phyloP scores from a whole-genome alignment of 2,888 invertebrate species.

The Diadromus collaris region DNA sequence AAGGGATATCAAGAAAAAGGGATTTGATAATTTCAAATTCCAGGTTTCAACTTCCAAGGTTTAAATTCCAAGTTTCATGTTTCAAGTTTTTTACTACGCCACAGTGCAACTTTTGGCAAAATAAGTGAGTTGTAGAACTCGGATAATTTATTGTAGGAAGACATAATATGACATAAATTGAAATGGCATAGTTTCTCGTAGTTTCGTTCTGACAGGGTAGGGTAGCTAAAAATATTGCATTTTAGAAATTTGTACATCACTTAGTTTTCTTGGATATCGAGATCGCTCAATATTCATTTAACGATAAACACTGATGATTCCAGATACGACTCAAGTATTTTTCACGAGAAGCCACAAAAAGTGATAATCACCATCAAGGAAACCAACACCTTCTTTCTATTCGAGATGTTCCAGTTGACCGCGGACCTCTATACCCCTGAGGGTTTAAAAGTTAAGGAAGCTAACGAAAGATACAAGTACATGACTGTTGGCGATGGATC shows the following conservation, averaged over 20 bases:
- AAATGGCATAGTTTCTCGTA: too few relatives aligned
- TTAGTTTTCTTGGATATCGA: background rate
- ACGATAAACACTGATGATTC: background rate
- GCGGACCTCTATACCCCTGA: conserved; percentile 84
- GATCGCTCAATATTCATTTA: background rate
- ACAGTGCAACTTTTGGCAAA: too few relatives aligned
- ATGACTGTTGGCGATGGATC: conserved; percentile 86
- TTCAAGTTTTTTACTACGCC: too few relatives aligned
- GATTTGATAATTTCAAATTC: too few relatives aligned
- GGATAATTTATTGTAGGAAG: too few relatives aligned
- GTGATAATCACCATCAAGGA: conserved; percentile 85
- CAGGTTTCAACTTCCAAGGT: too few relatives aligned
- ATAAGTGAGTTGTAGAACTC: too few relatives aligned
- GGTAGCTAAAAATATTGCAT: background rate
- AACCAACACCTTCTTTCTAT: conserved; percentile 85
- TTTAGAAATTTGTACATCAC: too few relatives aligned
- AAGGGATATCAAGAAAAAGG: too few relatives aligned
- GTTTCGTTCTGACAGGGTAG: too few relatives aligned
- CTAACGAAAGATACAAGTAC: conserved; percentile 86
- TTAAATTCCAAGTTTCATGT: too few relatives aligned
- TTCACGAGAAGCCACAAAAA: conserved; percentile 79
- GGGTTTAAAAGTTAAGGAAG: conserved; percentile 82
- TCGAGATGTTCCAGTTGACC: conserved; percentile 85
- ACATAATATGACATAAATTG: too few relatives aligned
- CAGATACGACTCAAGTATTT: conserved; percentile 59